These are phyloP conservation scores for Oreochromis grahami DNA, from an alignment of 2,797 vertebrate species.

Conservation along the genomic window DNA sequence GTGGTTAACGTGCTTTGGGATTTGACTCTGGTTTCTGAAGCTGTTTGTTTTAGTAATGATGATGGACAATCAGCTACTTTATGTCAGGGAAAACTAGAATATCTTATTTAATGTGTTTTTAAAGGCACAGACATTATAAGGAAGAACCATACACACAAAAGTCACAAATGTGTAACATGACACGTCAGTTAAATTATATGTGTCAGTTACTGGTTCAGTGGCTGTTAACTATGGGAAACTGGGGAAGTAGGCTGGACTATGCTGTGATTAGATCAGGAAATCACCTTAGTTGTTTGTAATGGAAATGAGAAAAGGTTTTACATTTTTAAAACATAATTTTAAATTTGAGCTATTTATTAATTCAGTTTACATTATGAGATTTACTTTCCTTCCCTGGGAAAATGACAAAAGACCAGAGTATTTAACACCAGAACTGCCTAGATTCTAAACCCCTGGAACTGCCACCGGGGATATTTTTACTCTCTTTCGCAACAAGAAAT, in stretches of 20 bases:
- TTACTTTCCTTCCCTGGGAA: background rate
- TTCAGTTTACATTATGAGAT: background rate
- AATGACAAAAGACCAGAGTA: background rate
- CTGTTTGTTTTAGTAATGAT: slow-evolving; percentile 1
- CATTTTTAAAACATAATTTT: background rate
- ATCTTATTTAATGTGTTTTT: background rate
- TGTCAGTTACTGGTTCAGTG: background rate
- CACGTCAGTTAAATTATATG: background rate
- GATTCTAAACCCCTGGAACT: background rate
- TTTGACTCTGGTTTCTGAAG: background rate
- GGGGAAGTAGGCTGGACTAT: background rate
- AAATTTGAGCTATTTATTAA: background rate
- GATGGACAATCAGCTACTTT: background rate
- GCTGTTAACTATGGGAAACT: background rate
- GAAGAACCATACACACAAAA: background rate
- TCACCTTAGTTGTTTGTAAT: background rate
- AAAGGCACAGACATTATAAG: background rate
- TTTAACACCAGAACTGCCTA: background rate
- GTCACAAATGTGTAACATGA: background rate
- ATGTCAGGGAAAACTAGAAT: background rate
- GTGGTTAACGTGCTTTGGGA: background rate
- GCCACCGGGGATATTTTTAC: background rate
- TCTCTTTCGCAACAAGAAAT: background rate
- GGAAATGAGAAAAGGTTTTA: background rate
- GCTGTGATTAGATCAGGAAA: background rate